Base-by-base conservation (phyloP, 2,888 invertebrate genomes). In the Lycaena phlaeas region DNA sequence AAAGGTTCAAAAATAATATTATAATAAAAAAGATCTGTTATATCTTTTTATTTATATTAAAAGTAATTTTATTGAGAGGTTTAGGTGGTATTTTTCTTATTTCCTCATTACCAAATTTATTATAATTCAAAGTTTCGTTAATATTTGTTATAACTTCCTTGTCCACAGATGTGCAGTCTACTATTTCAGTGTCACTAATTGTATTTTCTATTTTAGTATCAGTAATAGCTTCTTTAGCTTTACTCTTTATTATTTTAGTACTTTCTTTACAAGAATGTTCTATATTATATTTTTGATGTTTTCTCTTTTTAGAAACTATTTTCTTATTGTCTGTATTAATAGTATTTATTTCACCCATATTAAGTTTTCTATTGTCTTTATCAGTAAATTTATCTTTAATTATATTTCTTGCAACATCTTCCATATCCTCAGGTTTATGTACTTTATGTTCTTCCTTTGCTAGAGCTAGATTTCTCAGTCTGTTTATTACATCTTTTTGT, bases 401-500 rank as follows among this genome's bases (percentile, higher is more conserved):
- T 9, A 22, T 17, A 9, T 6, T 4, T 10, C 2, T 11, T 10
- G 17, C 31, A 11, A 6, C 1, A 15, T 29, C 27, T 7, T 26
- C n/a, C 15, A 37, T 36, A 28, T 31, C 14, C 12, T 3, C 4
- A 4, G 31, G 9, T 11, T 10, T 14, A 0, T 14, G 28, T 22
- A n/a, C n/a, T n/a, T 45, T 41, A 34, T 41, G 3, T 18, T 22
- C 37, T 39, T 38, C 39, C n/a, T n/a, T n/a, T n/a, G n/a, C n/a
- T 11, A 53, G 62, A 18, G 67, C 43, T 14, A 79, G 51, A 45
- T 77, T 76, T 41, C 43, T 61, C 1, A 82, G 47, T 17, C 81
- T 50, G 3, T 50, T 59, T 2, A 68, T 36, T 0, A 95, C 86
- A 58, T 91, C 91, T 50, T 70, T 85, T 47, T 86, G 78, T 10